Percentiles rank a stretch among this genome's conserved stretches.
phyloP scores from a whole-genome alignment of 2,113 vertebrate genomes.

The Cyphomyrus plagiostoma region DNA sequence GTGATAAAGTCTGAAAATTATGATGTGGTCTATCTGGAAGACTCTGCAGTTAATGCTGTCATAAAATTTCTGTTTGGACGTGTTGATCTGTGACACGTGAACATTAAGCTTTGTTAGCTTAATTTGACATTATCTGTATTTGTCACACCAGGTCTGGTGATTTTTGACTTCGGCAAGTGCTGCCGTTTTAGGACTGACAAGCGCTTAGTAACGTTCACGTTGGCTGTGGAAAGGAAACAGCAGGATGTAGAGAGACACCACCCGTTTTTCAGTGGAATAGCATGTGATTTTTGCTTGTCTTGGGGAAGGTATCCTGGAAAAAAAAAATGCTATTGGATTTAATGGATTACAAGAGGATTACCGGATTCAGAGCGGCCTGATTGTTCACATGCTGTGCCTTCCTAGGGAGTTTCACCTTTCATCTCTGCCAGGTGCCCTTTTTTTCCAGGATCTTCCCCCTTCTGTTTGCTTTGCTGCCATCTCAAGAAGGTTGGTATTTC shows the following conservation, averaged over 20 bases:
- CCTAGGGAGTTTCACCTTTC: neutral
- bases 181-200: neutral
- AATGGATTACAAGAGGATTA: constrained; percentile 19
- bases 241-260: neutral
- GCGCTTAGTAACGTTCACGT: neutral
- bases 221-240: neutral
- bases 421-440: neutral
- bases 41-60: neutral
- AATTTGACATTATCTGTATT: neutral
- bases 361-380: neutral
- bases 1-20: neutral
- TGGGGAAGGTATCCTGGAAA: neutral
- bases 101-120: neutral
- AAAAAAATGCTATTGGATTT: constrained; percentile 2
- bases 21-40: neutral
- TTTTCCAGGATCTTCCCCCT: neutral
- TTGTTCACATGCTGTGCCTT: neutral
- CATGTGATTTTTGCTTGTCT: neutral
- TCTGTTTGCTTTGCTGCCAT: neutral
- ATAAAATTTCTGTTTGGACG: neutral
- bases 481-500: neutral
- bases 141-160: neutral
- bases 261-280: neutral
- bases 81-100: neutral
- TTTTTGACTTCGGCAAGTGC: neutral